Conservation (phyloP, 2,888 invertebrate species). For the Leptothorax acervorum region DNA sequence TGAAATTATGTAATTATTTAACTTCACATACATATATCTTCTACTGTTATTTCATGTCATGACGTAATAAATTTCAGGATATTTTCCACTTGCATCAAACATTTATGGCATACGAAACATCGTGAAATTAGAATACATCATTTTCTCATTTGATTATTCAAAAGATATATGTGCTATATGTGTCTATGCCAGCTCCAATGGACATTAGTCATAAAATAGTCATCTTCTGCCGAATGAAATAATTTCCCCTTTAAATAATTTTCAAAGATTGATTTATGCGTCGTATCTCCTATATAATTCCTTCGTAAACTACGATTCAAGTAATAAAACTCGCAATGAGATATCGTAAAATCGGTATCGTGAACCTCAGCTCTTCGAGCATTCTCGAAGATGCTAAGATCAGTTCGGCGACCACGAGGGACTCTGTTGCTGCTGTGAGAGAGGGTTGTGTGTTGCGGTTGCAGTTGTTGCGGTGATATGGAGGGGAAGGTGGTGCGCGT, state of each 20-base stretch:
- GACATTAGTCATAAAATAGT: background rate
- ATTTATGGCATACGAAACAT: background rate
- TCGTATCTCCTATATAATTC: background rate
- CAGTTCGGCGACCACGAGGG: background rate
- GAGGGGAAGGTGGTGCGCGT: conserved; percentile 71
- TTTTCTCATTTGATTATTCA: background rate
- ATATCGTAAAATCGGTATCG: background rate
- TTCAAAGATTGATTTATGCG: background rate
- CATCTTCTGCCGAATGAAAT: background rate
- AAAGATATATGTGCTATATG: background rate
- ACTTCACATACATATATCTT: background rate
- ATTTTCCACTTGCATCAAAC: background rate
- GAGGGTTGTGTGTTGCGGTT: conserved; percentile 3
- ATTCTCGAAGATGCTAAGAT: conserved; percentile 30
- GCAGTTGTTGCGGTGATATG: conserved; percentile 9
- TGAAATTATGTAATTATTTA: background rate
- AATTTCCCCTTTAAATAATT: conserved; percentile 5
- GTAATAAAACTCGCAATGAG: background rate
- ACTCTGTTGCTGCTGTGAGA: background rate
- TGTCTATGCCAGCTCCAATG: background rate
- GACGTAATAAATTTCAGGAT: background rate
- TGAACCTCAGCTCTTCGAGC: background rate
- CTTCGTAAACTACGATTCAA: background rate
- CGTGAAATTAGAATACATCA: background rate
- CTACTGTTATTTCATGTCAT: background rate